Evolutionary conservation across 1,140 invertebrate genomes (phyloP).

Genomic region (Ylistrum balloti): DNA sequence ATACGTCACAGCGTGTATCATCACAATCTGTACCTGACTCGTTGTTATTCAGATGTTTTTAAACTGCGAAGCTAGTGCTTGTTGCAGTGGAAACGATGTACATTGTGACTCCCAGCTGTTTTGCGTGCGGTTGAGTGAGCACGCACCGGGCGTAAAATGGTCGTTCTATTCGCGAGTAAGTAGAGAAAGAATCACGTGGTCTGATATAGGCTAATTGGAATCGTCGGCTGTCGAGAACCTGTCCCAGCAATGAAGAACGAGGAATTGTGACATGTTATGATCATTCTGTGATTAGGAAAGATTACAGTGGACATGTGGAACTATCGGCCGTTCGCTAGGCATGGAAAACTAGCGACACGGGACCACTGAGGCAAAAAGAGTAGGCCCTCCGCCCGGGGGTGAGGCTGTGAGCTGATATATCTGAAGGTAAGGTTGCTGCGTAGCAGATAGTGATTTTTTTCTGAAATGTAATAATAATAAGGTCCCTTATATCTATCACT

Average conservation of each 20-base stretch:
- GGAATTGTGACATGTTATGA: not conserved
- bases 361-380: not conserved
- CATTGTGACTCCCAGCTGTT: not conserved
- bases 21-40: not conserved
- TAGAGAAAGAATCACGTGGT: not conserved
- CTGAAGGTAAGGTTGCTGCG: not conserved
- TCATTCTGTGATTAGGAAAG: not conserved
- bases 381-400: conserved; percentile 27
- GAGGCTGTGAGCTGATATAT: conserved; percentile 21
- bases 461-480: no score
- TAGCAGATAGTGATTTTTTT: no score
- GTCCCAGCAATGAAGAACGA: not conserved
- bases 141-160: not conserved
- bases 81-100: not conserved
- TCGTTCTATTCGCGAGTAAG: not conserved
- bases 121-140: not conserved
- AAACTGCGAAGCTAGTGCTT: not conserved
- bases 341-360: conserved; percentile 1
- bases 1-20: not conserved
- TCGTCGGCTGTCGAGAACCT: not conserved
- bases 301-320: conserved; percentile 3
- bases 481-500: no score
- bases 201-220: conserved; percentile 22
- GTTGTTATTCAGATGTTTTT: not conserved
- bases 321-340: not conserved